Base-by-base conservation (phyloP, 2,888 invertebrate genomes). In the Stenolophus ochropezus region DNA sequence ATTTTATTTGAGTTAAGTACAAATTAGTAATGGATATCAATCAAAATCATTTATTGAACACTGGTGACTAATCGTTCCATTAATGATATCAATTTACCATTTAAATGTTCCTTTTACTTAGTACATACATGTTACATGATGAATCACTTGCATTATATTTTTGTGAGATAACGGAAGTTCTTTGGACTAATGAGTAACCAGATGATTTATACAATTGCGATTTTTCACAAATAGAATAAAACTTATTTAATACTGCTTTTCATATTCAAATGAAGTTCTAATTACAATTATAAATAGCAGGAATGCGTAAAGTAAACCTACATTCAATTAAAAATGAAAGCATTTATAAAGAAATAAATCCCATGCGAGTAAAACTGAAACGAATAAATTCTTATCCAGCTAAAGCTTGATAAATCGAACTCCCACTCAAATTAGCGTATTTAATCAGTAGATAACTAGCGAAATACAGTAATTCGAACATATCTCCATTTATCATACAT, bases 401-500 rank as follows among this genome's bases (percentile, higher is more conserved):
- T 61, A 69, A 42, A 69, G 65, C 65, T 4, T 16, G 65, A 65
- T 65, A 65, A 51, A 49, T 18, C n/a, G 49, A 4, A 49, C 49
- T 23, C 74, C 65, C 33, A 69, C 65, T 8, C 33, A 61, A 33
- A 53, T 27, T 51, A 53, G 18, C 8, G 16, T 23, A 49, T 25
- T 14, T 51, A 74, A 65, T 65, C 23, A 49, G 49, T 27, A 69
- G 65, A 69, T 69, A 69, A 69, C 25, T 14, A 56, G 56, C 53
- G 16, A 61, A 61, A 61, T 23, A 61, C 33, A 69, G 65, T 69
- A 69, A 33, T 69, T 33, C 33, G 33, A 69, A 69, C 33, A 33
- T 33, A 33, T 69, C 65, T 61, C 65, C 33, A 69, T 69, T 69
- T 18, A 69, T 69, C 65, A 69, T 16, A 5, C 5, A 69, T 78